phyloP scores from a whole-genome alignment of 2,797 vertebrate genomes.

The Threskiornis aethiopicus region DNA sequence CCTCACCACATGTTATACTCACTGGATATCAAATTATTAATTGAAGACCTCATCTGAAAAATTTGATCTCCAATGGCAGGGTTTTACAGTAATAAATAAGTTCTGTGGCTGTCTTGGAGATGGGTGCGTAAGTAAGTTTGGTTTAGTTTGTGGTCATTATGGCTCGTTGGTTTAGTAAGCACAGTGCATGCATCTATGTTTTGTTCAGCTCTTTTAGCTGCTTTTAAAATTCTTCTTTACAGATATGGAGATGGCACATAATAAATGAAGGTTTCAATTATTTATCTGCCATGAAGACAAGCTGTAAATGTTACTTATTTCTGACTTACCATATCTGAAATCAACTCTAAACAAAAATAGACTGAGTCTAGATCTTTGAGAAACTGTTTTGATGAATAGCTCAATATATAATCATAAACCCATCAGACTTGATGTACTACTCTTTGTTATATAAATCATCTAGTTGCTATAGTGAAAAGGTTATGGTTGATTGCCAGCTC shows the following conservation, averaged over 20 bases:
- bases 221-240: neutral
- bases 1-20: neutral
- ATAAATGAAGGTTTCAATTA: slow-evolving; percentile 21
- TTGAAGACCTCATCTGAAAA: neutral
- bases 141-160: neutral
- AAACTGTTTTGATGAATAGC: slow-evolving; percentile 50
- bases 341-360: slow-evolving; percentile 23
- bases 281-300: slow-evolving; percentile 6
- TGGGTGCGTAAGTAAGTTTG: neutral
- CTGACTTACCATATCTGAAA: slow-evolving; percentile 23
- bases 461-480: slow-evolving; percentile 28
- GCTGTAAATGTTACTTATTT: slow-evolving; percentile 44
- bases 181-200: neutral
- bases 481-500: slow-evolving; percentile 26
- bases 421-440: slow-evolving; percentile 40
- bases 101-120: neutral
- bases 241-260: neutral
- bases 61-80: neutral
- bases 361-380: slow-evolving; percentile 3
- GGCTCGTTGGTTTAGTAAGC: neutral
- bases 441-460: slow-evolving; percentile 38
- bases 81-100: neutral
- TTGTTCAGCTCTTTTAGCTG: neutral
- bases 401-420: slow-evolving; percentile 35
- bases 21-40: neutral